phyloP scores from a whole-genome alignment of 2,888 invertebrate genomes.

The Microchrysa polita region DNA sequence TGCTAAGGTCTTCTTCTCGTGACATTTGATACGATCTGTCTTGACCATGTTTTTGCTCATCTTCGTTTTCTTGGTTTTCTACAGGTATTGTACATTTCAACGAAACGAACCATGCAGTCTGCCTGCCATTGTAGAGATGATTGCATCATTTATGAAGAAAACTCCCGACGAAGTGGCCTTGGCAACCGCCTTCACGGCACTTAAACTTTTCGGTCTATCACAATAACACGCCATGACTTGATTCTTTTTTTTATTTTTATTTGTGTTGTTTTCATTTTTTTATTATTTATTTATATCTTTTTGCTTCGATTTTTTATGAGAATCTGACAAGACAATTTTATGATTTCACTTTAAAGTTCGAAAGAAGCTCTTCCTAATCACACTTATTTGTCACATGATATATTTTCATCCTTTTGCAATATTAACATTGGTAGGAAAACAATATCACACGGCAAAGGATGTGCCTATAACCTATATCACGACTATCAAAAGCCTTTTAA shows the following conservation, averaged over 20 bases:
- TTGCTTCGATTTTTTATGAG: not conserved
- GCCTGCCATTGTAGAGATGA: constrained; percentile 91
- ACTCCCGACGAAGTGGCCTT: constrained; percentile 90
- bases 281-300: not conserved
- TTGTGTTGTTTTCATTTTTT: constrained; percentile 10
- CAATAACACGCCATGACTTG: constrained; percentile 67
- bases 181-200: constrained; percentile 89
- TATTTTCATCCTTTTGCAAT: not conserved
- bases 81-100: constrained; percentile 91
- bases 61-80: not conserved
- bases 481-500: constrained; percentile 33
- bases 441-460: not conserved
- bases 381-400: not conserved
- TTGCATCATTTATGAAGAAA: constrained; percentile 89
- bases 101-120: constrained; percentile 95
- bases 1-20: too few relatives aligned
- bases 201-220: constrained; percentile 87
- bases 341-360: not conserved
- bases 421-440: too few relatives aligned
- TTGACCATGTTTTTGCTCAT: constrained; percentile 8
- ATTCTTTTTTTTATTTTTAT: constrained; percentile 8
- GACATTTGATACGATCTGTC: not conserved
- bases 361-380: not conserved
- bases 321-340: not conserved
- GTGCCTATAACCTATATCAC: not conserved